These are phyloP conservation scores for Oxygymnocypris stewartii DNA, from an alignment of 2,113 vertebrate species.

Conservation along the genomic window DNA sequence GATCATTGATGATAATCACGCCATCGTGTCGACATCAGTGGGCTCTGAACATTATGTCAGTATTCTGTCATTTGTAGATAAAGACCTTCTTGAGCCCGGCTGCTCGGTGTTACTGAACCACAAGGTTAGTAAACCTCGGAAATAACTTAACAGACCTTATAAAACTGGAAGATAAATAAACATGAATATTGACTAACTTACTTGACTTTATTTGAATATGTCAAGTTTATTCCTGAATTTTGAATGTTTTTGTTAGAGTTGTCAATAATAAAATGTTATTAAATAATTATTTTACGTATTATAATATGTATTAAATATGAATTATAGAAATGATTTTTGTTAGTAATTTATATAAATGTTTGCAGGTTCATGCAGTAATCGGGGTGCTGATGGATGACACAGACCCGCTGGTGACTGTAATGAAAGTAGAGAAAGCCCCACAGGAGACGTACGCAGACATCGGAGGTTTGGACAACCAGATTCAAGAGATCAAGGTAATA, in stretches of 20 bases:
- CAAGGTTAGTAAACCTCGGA: constrained; percentile 75
- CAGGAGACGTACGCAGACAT: constrained; percentile 97
- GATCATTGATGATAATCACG: constrained; percentile 98
- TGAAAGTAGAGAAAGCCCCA: constrained; percentile 98
- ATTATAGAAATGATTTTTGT: too few species aligned
- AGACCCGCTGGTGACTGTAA: constrained; percentile 94
- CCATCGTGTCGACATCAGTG: constrained; percentile 96
- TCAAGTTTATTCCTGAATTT: neutral
- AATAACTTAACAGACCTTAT: neutral
- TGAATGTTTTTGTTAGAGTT: neutral
- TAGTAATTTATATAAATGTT: neutral
- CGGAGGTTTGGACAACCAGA: constrained; percentile 94
- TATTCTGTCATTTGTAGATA: constrained; percentile 97
- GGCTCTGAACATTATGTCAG: constrained; percentile 98
- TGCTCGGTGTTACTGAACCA: constrained; percentile 98
- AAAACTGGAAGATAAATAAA: neutral
- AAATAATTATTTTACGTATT: too few species aligned
- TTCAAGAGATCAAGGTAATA: constrained; percentile 95
- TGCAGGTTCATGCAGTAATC: constrained; percentile 95
- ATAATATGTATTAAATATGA: too few species aligned
- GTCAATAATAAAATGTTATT: neutral
- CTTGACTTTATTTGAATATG: neutral
- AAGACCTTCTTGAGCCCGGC: constrained; percentile 94
- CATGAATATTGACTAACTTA: neutral
- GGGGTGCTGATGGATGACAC: constrained; percentile 98